phyloP scores from a whole-genome alignment of 2,888 invertebrate genomes.

The Xestoiulus laeticollis region DNA sequence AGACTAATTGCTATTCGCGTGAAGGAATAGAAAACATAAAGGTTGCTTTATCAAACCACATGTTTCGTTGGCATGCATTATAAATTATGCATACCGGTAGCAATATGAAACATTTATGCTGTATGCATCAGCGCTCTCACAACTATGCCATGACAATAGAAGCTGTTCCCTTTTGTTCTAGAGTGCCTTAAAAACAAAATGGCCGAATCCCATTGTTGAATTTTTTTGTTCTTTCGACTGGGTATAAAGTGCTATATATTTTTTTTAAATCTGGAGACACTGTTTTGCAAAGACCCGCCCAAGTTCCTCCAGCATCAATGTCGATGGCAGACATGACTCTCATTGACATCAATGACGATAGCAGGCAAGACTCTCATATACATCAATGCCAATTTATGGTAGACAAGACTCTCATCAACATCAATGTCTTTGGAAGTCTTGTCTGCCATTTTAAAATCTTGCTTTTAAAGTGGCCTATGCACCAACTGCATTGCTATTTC shows the following conservation, averaged over 20 bases:
- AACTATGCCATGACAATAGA: slow-evolving; percentile 16
- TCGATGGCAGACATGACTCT: neutral
- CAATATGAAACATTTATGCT: slow-evolving; percentile 27
- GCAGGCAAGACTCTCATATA: no score
- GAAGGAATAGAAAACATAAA: neutral
- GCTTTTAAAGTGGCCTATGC: neutral
- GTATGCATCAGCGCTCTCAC: slow-evolving; percentile 8
- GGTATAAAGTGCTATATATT: neutral
- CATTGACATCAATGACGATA: no score
- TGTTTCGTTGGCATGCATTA: neutral
- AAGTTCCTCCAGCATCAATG: neutral
- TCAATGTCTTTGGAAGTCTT: neutral
- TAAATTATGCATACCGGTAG: slow-evolving; percentile 17
- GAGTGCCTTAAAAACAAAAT: slow-evolving; percentile 32
- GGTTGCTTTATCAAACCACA: neutral
- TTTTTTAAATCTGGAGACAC: neutral
- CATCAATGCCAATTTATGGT: no score
- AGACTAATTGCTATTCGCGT: slow-evolving; percentile 22
- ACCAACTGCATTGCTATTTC: neutral
- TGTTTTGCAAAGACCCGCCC: neutral
- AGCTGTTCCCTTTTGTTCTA: slow-evolving; percentile 27
- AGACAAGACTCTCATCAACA: no score
- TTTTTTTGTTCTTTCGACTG: neutral
- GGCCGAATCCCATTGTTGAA: neutral
- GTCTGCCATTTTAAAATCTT: neutral